These are phyloP conservation scores for Plebejus anna DNA, from an alignment of 2,888 invertebrate species.

Conservation along the genomic window DNA sequence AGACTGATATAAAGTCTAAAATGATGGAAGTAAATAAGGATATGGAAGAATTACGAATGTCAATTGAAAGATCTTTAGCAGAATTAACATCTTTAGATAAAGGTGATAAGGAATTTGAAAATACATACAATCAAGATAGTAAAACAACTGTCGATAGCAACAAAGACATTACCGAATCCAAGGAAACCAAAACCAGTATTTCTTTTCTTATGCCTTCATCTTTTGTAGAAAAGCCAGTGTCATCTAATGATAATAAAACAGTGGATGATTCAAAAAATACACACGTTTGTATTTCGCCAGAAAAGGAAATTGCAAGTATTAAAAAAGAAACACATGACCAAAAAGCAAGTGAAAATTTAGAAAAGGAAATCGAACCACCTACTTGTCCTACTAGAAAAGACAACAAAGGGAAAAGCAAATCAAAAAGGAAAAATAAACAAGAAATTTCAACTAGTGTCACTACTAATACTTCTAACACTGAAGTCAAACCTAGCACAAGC, in stretches of 20 bases:
- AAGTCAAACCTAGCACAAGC: conserved; percentile 36
- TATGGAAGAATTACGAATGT: conserved; percentile 65
- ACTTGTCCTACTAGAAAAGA: conserved; percentile 61
- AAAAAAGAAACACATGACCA: conserved; percentile 11
- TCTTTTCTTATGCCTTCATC: conserved; percentile 12
- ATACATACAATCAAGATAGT: conserved; percentile 32
- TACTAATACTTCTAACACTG: conserved; percentile 31
- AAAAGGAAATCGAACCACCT: conserved; percentile 41
- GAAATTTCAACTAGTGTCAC: conserved; percentile 41
- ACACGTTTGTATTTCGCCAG: conserved; percentile 3
- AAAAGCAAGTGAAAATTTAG: conserved; percentile 23
- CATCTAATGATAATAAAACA: not conserved
- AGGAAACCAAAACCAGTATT: not conserved
- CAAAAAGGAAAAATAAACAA: conserved; percentile 62
- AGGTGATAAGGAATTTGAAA: conserved; percentile 46
- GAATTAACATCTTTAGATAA: conserved; percentile 62
- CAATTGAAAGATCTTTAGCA: conserved; percentile 68
- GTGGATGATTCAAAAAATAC: not conserved
- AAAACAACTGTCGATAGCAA: not conserved
- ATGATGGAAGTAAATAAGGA: conserved; percentile 70
- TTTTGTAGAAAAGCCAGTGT: conserved; percentile 3
- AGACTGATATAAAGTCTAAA: conserved; percentile 67
- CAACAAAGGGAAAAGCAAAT: conserved; percentile 59
- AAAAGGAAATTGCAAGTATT: not conserved
- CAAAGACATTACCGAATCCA: not conserved